Base-by-base conservation (phyloP, 2,888 invertebrate species). In the Epinotia demarniana region DNA sequence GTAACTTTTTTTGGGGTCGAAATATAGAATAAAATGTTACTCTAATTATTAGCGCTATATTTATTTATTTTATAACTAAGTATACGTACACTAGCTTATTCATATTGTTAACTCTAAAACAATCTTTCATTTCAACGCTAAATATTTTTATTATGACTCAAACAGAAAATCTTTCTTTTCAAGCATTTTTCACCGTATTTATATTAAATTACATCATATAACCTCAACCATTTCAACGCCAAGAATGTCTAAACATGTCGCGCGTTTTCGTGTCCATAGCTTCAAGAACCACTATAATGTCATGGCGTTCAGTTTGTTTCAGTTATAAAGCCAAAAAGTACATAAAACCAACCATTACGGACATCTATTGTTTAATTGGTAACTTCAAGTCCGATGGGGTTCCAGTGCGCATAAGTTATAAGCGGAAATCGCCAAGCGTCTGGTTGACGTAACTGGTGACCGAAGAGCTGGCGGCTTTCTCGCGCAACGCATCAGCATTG, bases 31-130 rank as follows among this genome's bases (percentile, higher is more conserved):
- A 64, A 64, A 23, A 49, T 19, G 46, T 0, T 46, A 16, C 11
- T 27, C 5, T 3, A 18, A 60, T 67, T 57, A 39, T 46, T 46
- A 60, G 23, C 43, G 39, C 11, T 69, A 46, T 60, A 69, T 69
- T 69, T 11, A 43, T 46, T n/a, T 60, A 69, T 69, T 60, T 69
- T 69, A 46, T 60, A 58, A 16, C 43, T 69, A 58, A 23, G 43
- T 19, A 39, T 68, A 39, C 39, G 1, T 39, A 58, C 43, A 69
- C n/a, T 46, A 69, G 43, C 46, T 27, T 69, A 53, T 13, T 27
- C 53, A 57, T 27, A 46, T 46, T 27, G 12, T 23, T 27, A 60
- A 23, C 9, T 23, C 46, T 69, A 60, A 67, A 46, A 58, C 55
- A 57, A 68, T 43, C 19, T 57, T 58, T 18, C 53, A 53, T 33